Evolutionary conservation across 1,140 invertebrate species (phyloP), one percentile per base, ranked within the genome.

Genomic region (Heliconius congener): DNA sequence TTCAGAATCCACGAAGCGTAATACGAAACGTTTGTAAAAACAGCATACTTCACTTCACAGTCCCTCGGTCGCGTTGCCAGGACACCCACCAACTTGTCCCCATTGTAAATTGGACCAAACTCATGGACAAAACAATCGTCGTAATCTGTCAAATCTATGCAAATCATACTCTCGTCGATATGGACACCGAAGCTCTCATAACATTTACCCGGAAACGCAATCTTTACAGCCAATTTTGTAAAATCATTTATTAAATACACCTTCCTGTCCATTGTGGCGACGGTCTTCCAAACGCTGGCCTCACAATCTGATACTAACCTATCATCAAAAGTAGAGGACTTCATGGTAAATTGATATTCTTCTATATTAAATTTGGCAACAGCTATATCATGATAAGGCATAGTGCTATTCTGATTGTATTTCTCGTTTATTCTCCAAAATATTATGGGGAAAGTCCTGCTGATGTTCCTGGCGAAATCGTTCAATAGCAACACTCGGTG

Each of bases 11-110:
- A 94, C 23, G 87, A 81, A 0, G 88, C 80, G 71, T 88, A 91
- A 82, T 86, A 90, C 0, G 93, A 93, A 0, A 94, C 85, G 60
- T 94, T 94, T 2, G 93, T 94, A 66, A 94, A 94, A 3, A 94
- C 86, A 0, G 91, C 88, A 55, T 86, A 71, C 57, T 90, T 93
- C 2, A 84, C 83, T 16, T 92, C 91, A 75, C 93, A 94, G 19
- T 91, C 90, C 23, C 80, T 84, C 0, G 93, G 93, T 66, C 85
- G 88, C 19, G 87, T 74, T 0, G 88, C 84, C 23, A 93, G 37
- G 0, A 94, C 74, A 0, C 93, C 93, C 0, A 89, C 84, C 8
- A 94, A 75, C 27, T 88, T 92, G n/a, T 93, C 86, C 0, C 77
- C 84, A 16, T 71, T 66, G 46, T 81, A 94, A 3, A 94, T 74